Conservation (phyloP, 1,140 invertebrate genomes). For the Brachionus rubens region DNA sequence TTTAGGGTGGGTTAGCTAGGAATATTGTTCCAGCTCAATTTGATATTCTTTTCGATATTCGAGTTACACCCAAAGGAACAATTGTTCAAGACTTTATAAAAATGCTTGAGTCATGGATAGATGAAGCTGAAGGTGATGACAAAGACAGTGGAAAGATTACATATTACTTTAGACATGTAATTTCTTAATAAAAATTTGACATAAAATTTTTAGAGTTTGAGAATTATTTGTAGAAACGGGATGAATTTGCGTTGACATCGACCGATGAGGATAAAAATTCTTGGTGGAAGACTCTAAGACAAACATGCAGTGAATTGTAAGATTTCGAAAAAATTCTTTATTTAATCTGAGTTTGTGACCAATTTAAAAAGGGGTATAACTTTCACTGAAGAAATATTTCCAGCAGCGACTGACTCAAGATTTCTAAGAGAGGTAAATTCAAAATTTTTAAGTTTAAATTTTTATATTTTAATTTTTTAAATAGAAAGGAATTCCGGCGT, state of each 20-base stretch:
- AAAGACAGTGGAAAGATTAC: constrained; percentile 32
- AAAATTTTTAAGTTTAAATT: constrained; percentile 63
- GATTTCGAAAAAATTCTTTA: constrained; percentile 52
- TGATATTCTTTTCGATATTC: constrained; percentile 58
- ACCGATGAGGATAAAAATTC: constrained; percentile 70
- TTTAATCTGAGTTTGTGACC: not conserved
- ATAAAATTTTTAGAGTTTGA: constrained; percentile 48
- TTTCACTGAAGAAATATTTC: constrained; percentile 70
- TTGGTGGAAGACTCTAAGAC: constrained; percentile 78
- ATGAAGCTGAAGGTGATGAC: constrained; percentile 74
- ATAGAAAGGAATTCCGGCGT: constrained; percentile 68
- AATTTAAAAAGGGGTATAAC: constrained; percentile 64
- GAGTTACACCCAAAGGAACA: constrained; percentile 22
- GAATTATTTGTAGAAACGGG: constrained; percentile 38
- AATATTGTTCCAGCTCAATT: constrained; percentile 84
- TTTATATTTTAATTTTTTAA: constrained; percentile 40
- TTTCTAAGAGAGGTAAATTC: too few species aligned
- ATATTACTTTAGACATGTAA: constrained; percentile 41
- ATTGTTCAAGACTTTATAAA: constrained; percentile 71
- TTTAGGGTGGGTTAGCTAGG: constrained; percentile 79
- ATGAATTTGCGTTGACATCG: constrained; percentile 53
- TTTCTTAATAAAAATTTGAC: not conserved
- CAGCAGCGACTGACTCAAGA: constrained; percentile 76
- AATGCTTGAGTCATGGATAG: constrained; percentile 72
- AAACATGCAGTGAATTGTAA: constrained; percentile 64